phyloP scores from a whole-genome alignment of 2,113 vertebrate species.

The Pelodiscus sinensis region DNA sequence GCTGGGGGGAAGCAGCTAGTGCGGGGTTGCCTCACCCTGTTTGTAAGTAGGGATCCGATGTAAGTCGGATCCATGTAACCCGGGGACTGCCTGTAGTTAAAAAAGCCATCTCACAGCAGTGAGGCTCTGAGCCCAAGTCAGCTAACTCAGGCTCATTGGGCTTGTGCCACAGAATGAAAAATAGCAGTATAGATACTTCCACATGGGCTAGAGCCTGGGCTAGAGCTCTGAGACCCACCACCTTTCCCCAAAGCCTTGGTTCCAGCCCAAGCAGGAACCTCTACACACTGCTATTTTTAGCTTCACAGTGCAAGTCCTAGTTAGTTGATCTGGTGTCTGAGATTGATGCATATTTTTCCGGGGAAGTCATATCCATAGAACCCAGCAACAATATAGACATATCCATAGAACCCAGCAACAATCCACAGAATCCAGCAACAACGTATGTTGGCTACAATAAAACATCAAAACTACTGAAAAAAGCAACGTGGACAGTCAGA shows the following conservation, averaged over 20 bases:
- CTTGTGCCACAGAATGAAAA: background rate
- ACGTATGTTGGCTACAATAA: background rate
- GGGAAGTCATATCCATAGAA: background rate
- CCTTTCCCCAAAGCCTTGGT: background rate
- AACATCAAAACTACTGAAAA: background rate
- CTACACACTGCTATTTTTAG: background rate
- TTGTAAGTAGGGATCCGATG: no score
- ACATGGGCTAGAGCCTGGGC: background rate
- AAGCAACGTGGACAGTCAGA: background rate
- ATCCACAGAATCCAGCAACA: no score
- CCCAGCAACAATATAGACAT: background rate
- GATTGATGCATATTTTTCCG: background rate
- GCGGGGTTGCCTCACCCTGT: no score
- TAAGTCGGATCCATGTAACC: no score
- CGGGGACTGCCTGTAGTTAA: no score
- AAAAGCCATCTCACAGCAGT: background rate
- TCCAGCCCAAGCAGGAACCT: background rate
- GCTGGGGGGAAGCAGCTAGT: no score
- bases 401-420: background rate
- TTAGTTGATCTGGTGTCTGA: background rate
- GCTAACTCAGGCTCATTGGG: background rate
- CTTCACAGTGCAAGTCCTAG: background rate
- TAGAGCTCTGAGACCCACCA: background rate
- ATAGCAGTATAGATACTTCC: background rate
- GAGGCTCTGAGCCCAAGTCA: background rate